Conservation (phyloP, 2,113 vertebrate genomes). For the Colistium nudipinnis region DNA sequence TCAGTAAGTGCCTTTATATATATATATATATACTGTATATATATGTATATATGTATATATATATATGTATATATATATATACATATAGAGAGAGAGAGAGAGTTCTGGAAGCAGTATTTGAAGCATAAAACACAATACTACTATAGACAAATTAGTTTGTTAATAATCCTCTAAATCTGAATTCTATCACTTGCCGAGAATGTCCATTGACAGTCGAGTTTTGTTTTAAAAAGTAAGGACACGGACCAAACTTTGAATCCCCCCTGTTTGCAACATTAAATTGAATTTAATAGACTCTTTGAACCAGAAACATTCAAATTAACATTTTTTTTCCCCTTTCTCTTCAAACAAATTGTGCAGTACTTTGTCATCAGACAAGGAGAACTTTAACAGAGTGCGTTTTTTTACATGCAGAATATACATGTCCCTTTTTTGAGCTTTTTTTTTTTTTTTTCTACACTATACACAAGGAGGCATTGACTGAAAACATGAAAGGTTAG, state of each 20-base stretch:
- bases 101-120: constrained; percentile 67
- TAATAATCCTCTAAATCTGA: constrained; percentile 48
- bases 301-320: constrained; percentile 57
- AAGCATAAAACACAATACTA: constrained; percentile 71
- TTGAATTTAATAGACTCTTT: constrained; percentile 42
- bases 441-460: constrained; percentile 64
- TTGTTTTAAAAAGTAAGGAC: constrained; percentile 30
- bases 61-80: too few species aligned
- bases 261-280: constrained; percentile 36
- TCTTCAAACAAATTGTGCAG: constrained; percentile 57
- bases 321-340: constrained; percentile 5
- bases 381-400: constrained; percentile 63
- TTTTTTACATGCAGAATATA: constrained; percentile 77
- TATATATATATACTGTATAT: too few species aligned
- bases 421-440: constrained; percentile 43
- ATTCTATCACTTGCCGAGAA: constrained; percentile 12
- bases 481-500: constrained; percentile 52
- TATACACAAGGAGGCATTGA: constrained; percentile 64
- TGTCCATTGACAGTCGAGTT: constrained; percentile 34
- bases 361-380: constrained; percentile 55
- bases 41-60: too few species aligned
- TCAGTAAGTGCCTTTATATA: constrained; percentile 60
- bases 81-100: too few species aligned
- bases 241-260: constrained; percentile 27
- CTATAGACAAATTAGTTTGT: constrained; percentile 64